A percentile compares a stretch with the other conserved stretches of the same genome.
Evolutionary conservation across 2,888 invertebrate species (phyloP).

Genomic region (Theristus sp.): DNA sequence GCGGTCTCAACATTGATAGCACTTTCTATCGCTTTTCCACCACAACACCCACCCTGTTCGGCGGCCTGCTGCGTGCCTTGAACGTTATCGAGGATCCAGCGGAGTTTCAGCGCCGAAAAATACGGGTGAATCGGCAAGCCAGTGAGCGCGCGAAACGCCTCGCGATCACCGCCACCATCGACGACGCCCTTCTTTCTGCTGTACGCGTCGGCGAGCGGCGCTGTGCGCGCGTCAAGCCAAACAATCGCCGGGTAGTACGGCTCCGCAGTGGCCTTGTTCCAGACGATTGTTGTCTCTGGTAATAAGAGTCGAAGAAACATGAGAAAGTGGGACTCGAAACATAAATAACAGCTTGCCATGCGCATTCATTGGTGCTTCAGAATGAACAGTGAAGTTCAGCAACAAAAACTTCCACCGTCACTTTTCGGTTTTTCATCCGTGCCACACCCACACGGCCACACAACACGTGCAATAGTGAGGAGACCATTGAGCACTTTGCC

Average conservation of each 20-base stretch:
- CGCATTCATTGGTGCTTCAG: no score
- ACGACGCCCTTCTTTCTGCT: constrained; percentile 29
- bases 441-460: no score
- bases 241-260: constrained; percentile 86
- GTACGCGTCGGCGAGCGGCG: constrained; percentile 56
- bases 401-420: no score
- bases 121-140: constrained; percentile 77
- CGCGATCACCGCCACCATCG: neutral
- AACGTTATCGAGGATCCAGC: constrained; percentile 80
- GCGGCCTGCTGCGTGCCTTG: constrained; percentile 55
- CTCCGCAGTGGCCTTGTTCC: constrained; percentile 77
- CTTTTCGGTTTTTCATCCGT: no score
- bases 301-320: no score
- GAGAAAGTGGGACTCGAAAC: no score
- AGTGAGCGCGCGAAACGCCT: constrained; percentile 38
- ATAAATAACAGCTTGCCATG: no score
- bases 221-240: constrained; percentile 89
- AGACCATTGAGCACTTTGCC: no score
- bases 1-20: no score
- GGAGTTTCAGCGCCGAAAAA: constrained; percentile 71
- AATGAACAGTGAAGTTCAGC: no score
- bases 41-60: constrained; percentile 41
- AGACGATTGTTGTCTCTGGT: constrained; percentile 72
- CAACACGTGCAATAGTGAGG: no score
- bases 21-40: no score